A percentile compares a stretch with the other conserved stretches of the same genome.
Evolutionary conservation across 2,113 vertebrate species (phyloP).

Genomic region (Puntigrus tetrazona): DNA sequence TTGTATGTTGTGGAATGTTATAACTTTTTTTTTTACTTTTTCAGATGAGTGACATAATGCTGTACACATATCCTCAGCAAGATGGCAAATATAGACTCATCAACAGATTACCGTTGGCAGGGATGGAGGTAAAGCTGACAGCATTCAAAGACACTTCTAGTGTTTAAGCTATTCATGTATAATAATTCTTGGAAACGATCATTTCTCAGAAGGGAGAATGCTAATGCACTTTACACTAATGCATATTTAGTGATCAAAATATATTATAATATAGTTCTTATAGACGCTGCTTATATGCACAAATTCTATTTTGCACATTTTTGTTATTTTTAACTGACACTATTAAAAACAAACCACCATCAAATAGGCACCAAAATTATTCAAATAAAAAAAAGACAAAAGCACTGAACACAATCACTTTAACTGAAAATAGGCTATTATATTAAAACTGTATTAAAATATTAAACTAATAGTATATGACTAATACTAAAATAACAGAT

Average conservation of each 20-base stretch:
- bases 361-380: too few species aligned
- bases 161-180: not conserved
- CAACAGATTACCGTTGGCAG: slow-evolving; percentile 82
- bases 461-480: not conserved
- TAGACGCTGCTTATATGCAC: not conserved
- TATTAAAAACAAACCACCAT: not conserved
- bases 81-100: slow-evolving; percentile 95
- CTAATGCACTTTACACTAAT: not conserved
- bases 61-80: slow-evolving; percentile 97
- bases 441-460: not conserved
- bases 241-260: not conserved
- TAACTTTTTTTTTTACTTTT: slow-evolving; percentile 26
- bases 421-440: not conserved
- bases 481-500: not conserved
- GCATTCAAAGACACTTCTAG: not conserved
- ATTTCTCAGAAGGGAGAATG: not conserved
- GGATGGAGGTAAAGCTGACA: slow-evolving; percentile 83
- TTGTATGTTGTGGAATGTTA: not conserved
- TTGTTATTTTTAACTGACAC: not conserved
- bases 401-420: not conserved
- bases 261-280: too few species aligned
- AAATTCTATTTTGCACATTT: too few species aligned
- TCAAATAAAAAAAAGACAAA: not conserved
- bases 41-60: slow-evolving; percentile 94
- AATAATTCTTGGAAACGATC: not conserved